Evolutionary conservation across 1,140 invertebrate species (phyloP).

Genomic region (Drosophila subobscura): DNA sequence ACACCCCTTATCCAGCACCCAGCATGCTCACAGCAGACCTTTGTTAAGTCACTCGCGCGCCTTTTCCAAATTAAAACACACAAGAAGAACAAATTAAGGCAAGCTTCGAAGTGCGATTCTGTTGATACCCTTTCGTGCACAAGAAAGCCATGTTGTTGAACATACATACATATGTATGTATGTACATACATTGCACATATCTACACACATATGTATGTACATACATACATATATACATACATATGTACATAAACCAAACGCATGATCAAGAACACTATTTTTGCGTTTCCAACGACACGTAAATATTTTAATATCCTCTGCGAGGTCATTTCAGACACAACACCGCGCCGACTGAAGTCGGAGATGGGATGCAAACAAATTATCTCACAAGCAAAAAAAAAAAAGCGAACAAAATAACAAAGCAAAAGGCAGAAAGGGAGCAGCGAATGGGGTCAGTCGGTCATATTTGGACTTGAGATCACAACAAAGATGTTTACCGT

Average conservation of each 20-base stretch:
- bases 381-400: conserved; percentile 10
- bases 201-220: too few relatives aligned
- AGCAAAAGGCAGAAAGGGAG: not conserved
- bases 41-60: conserved; percentile 8
- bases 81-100: too few relatives aligned
- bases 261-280: too few relatives aligned
- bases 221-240: conserved; percentile 4
- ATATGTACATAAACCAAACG: conserved; percentile 6
- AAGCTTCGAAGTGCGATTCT: too few relatives aligned
- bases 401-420: not conserved
- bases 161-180: too few relatives aligned
- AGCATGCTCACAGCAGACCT: too few relatives aligned
- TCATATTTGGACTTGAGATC: conserved; percentile 49
- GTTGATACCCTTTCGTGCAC: too few relatives aligned
- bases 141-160: too few relatives aligned
- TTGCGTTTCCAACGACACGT: too few relatives aligned
- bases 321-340: too few relatives aligned
- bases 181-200: too few relatives aligned
- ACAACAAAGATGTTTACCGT: conserved; percentile 21
- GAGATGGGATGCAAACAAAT: conserved; percentile 32
- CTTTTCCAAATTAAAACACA: conserved; percentile 18
- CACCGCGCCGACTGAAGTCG: not conserved
- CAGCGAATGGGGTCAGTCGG: conserved; percentile 56
- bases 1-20: not conserved
- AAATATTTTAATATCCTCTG: too few relatives aligned